These are phyloP conservation scores for Pachypanchax playfairii DNA, from an alignment of 2,113 vertebrate genomes.

Conservation along the genomic window DNA sequence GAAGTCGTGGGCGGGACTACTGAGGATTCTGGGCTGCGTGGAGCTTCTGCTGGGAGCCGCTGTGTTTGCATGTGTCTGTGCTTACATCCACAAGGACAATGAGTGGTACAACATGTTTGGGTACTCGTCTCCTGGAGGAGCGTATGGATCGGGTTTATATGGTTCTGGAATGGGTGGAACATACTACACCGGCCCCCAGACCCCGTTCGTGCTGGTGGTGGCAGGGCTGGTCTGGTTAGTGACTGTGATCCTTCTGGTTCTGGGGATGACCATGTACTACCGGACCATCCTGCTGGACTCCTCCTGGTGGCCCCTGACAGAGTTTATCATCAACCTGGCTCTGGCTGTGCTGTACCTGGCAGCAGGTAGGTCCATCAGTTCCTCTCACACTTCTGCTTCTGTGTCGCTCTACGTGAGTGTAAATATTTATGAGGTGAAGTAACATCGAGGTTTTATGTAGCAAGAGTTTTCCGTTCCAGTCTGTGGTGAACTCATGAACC, in stretches of 20 bases:
- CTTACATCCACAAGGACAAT: constrained; percentile 96
- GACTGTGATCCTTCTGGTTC: constrained; percentile 88
- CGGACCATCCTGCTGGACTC: constrained; percentile 94
- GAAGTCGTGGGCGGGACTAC: constrained; percentile 96
- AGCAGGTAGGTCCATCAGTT: constrained; percentile 67
- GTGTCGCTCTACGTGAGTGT: no score
- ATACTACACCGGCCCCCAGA: constrained; percentile 91
- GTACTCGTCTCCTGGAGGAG: constrained; percentile 84
- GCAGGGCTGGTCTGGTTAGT: constrained; percentile 89
- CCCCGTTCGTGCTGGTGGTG: constrained; percentile 90
- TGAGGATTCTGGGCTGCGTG: constrained; percentile 87
- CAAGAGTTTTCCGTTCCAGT: no score
- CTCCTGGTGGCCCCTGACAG: constrained; percentile 94
- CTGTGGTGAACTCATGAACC: no score
- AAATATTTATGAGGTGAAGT: no score
- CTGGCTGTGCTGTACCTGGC: constrained; percentile 91
- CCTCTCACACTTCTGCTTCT: no score
- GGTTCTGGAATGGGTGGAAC: constrained; percentile 64
- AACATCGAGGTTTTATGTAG: no score
- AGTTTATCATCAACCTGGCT: constrained; percentile 89
- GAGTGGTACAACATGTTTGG: constrained; percentile 96
- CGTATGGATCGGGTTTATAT: constrained; percentile 46
- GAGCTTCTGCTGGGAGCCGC: constrained; percentile 92
- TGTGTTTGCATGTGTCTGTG: constrained; percentile 93
- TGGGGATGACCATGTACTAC: constrained; percentile 99